Percentiles rank a stretch among this genome's conserved stretches.
These are phyloP conservation scores for Arctia plantaginis DNA, from an alignment of 2,888 invertebrate genomes.

Conservation along the genomic window DNA sequence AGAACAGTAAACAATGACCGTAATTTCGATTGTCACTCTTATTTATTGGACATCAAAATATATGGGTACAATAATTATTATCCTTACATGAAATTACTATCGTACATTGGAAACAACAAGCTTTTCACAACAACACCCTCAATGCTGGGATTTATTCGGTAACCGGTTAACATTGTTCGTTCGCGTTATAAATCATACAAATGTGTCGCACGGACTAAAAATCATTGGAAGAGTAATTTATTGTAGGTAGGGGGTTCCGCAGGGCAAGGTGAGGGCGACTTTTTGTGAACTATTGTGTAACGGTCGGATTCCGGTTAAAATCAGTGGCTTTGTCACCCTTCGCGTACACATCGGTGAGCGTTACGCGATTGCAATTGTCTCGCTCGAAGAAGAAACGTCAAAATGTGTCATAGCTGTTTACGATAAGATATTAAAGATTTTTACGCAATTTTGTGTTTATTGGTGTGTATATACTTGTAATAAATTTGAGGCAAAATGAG, in stretches of 20 bases:
- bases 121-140: slow-evolving; percentile 68
- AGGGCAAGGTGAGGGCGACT: slow-evolving; percentile 71
- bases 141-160: slow-evolving; percentile 71
- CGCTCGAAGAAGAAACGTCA: slow-evolving; percentile 7
- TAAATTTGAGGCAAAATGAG: too few relatives aligned
- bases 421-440: not conserved
- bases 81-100: slow-evolving; percentile 58
- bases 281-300: slow-evolving; percentile 72
- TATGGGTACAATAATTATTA: slow-evolving; percentile 67
- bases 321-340: slow-evolving; percentile 59
- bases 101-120: slow-evolving; percentile 68
- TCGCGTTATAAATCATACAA: slow-evolving; percentile 78
- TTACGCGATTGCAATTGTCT: slow-evolving; percentile 47
- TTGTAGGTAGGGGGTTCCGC: slow-evolving; percentile 62
- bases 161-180: slow-evolving; percentile 78
- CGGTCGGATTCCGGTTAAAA: slow-evolving; percentile 57
- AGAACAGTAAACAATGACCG: not conserved
- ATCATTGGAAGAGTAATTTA: slow-evolving; percentile 78
- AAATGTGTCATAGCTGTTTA: not conserved
- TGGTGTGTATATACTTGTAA: too few relatives aligned
- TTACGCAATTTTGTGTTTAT: not conserved
- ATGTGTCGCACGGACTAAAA: slow-evolving; percentile 81
- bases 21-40: slow-evolving; percentile 9
- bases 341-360: slow-evolving; percentile 40
- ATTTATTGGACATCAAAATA: slow-evolving; percentile 33